Evolutionary conservation across 2,113 vertebrate species (phyloP).

Genomic region (Laticauda laticaudata): DNA sequence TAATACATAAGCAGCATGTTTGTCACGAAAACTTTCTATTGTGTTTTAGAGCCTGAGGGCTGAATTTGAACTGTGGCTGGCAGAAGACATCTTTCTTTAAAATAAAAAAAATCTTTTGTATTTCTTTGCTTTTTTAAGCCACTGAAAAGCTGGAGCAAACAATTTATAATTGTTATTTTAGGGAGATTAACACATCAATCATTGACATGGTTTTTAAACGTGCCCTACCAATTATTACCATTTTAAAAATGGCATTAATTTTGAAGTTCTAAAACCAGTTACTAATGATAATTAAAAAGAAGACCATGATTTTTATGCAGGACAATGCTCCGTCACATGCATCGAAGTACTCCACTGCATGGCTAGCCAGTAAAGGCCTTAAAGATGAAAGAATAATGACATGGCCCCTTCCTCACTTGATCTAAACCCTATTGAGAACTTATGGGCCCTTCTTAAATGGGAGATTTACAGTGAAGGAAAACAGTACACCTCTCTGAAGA

Average conservation of each 20-base stretch:
- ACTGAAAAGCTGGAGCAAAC: neutral
- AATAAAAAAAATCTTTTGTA: neutral
- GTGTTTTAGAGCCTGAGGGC: neutral
- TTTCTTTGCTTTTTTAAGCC: neutral
- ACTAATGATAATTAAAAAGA: neutral
- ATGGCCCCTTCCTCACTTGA: too few relatives aligned
- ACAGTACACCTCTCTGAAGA: too few relatives aligned
- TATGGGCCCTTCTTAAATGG: too few relatives aligned
- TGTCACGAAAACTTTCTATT: neutral
- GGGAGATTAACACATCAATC: neutral
- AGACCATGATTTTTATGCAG: too few relatives aligned
- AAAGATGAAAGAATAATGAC: too few relatives aligned
- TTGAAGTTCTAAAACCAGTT: neutral
- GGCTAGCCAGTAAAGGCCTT: too few relatives aligned
- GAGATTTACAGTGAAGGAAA: too few relatives aligned
- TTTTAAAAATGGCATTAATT: neutral
- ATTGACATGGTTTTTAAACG: neutral
- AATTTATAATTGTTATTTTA: conserved; percentile 2
- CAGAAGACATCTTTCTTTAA: neutral
- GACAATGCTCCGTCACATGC: too few relatives aligned
- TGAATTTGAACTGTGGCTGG: neutral
- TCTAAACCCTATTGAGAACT: too few relatives aligned
- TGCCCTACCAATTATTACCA: neutral
- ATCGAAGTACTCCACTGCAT: too few relatives aligned
- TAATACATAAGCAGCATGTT: neutral